Conservation (phyloP, 2,888 invertebrate genomes). For the Scrobipalpa costella region DNA sequence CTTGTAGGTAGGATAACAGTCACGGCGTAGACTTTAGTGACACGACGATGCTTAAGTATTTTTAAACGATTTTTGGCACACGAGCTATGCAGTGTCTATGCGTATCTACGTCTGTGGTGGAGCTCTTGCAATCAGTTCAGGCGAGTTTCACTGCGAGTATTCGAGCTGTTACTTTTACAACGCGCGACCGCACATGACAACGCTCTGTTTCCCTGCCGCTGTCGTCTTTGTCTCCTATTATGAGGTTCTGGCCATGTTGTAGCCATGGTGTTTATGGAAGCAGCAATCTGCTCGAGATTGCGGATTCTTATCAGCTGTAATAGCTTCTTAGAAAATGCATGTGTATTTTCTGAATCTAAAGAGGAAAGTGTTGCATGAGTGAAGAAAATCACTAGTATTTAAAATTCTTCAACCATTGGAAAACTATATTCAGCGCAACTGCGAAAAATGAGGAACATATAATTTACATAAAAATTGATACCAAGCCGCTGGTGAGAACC, state of each 20-base stretch:
- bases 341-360: background rate
- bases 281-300: background rate
- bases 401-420: too few species aligned
- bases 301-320: background rate
- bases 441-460: too few species aligned
- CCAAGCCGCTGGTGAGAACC: too few species aligned
- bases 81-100: background rate
- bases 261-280: background rate
- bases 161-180: constrained; percentile 79
- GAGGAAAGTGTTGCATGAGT: background rate
- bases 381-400: too few species aligned
- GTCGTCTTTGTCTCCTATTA: constrained; percentile 64
- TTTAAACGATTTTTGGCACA: too few species aligned
- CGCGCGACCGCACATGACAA: constrained; percentile 77
- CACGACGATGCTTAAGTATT: too few species aligned
- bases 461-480: too few species aligned
- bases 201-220: constrained; percentile 75
- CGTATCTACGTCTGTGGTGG: constrained; percentile 8
- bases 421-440: too few species aligned
- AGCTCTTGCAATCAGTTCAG: constrained; percentile 69
- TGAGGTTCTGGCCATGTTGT: too few species aligned
- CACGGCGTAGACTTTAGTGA: too few species aligned
- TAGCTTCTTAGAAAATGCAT: background rate
- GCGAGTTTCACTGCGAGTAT: constrained; percentile 79
- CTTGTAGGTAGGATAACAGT: too few species aligned